Percentiles rank a stretch among this genome's conserved stretches.
Conservation (phyloP, 2,113 vertebrate species). For the Hyla sarda region DNA sequence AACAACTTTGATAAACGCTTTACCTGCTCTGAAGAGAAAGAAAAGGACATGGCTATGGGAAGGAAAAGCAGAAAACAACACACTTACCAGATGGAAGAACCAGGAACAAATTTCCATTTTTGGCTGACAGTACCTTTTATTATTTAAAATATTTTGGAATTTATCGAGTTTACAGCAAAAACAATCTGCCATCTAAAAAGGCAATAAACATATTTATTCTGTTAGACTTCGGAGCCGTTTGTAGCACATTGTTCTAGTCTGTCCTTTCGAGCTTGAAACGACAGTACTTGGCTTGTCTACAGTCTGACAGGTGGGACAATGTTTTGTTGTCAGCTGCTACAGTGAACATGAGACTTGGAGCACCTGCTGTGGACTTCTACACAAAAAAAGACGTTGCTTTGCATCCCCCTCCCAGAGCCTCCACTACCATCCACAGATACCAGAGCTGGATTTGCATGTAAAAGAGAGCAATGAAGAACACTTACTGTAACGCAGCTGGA, state of each 20-base stretch:
- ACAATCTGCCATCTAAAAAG: background rate
- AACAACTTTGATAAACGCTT: no score
- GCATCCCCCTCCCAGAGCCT: slow-evolving; percentile 14
- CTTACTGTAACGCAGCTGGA: slow-evolving; percentile 25
- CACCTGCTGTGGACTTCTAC: slow-evolving; percentile 47
- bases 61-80: no score
- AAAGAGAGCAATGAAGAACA: slow-evolving; percentile 13
- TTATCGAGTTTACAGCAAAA: no score
- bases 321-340: slow-evolving; percentile 42
- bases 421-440: slow-evolving; percentile 3
- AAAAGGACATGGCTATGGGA: no score
- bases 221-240: background rate
- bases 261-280: background rate
- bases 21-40: no score
- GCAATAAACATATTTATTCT: background rate
- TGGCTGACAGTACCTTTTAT: no score
- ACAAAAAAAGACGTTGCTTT: slow-evolving; percentile 26
- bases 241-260: background rate
- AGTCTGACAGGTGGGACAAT: slow-evolving; percentile 42
- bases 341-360: slow-evolving; percentile 34
- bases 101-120: no score
- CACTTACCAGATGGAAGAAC: no score
- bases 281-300: slow-evolving; percentile 33
- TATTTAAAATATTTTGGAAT: no score
- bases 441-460: slow-evolving; percentile 35